Base-by-base conservation (phyloP, 2,113 vertebrate species). In the Puma concolor region DNA sequence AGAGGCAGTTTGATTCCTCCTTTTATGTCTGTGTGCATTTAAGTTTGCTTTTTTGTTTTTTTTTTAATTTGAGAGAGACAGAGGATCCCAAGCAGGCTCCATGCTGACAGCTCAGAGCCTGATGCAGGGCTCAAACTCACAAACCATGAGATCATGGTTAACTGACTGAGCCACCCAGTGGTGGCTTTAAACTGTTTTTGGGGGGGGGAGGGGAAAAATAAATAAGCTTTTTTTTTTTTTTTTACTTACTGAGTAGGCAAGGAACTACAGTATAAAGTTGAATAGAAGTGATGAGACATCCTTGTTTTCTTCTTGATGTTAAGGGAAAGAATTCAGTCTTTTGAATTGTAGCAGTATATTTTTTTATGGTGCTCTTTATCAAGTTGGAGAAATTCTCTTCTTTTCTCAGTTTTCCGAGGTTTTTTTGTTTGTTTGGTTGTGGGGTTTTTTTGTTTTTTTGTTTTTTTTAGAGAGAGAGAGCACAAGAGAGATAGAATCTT, bases 251-350 rank as follows among this genome's bases (percentile, higher is more conserved):
- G 38, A 29, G 17, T 60, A 85, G 27, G 33, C 25, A 33, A 82
- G 64, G 66, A 33, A 38, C 33, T 50, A 54, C 17, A 38, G 1
- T 64, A 54, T 57, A 57, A 95, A 67, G 52, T 23, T 94, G 50
- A 71, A 21, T 48, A 60, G 31, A 48, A 48, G 74, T 50, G 25
- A 54, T 69, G 63, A 94, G 74, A 50, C 57, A 67, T 41, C 44
- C 69, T 85, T 85, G 33, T 44, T 85, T 76, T 93, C n/a, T 85
- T 93, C 41, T 31, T 85, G 33, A 66, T 93, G 17, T 76, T 93
- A 64, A n/a, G 12, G 5, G 16, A 93, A 85, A 66, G 57, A 33
- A 76, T 93, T 85, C 31, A 21, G 67, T 74, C 54, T 74, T 74
- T 38, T 38, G 36, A 38, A 57, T n/a, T 80, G 48, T 57, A 57